phyloP scores from a whole-genome alignment of 2,113 vertebrate genomes.

The Alces alces region DNA sequence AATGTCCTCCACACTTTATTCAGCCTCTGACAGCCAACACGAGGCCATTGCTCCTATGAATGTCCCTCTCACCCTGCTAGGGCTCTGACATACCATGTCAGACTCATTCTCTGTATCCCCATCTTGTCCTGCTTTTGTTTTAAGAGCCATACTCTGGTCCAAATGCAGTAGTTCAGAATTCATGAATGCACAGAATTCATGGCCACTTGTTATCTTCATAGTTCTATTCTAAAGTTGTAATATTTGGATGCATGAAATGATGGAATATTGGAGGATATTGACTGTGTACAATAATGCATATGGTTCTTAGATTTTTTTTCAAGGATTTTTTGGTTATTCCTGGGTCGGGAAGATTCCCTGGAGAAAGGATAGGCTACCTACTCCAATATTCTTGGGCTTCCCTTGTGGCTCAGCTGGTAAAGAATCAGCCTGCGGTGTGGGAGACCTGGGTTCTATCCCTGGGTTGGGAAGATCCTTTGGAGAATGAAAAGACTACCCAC shows the following conservation, averaged over 20 bases:
- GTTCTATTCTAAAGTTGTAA: neutral
- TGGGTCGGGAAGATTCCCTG: neutral
- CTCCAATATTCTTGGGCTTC: neutral
- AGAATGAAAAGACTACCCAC: neutral
- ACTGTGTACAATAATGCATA: neutral
- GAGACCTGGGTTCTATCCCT: neutral
- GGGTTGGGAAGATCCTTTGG: neutral
- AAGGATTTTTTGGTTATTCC: neutral
- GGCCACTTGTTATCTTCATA: neutral
- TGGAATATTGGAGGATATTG: neutral
- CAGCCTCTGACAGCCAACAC: neutral
- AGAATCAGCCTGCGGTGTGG: neutral
- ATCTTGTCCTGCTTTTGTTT: neutral
- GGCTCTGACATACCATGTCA: neutral
- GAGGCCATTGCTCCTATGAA: neutral
- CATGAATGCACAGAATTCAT: neutral
- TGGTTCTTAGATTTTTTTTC: neutral
- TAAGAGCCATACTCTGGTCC: neutral
- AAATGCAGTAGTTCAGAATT: neutral
- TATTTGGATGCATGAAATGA: neutral
- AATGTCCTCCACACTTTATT: neutral
- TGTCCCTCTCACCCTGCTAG: neutral
- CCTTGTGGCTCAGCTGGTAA: neutral
- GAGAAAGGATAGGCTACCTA: neutral
- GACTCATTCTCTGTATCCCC: neutral